Conservation (phyloP, 2,113 vertebrate species). For the Diphyllodes magnificus region DNA sequence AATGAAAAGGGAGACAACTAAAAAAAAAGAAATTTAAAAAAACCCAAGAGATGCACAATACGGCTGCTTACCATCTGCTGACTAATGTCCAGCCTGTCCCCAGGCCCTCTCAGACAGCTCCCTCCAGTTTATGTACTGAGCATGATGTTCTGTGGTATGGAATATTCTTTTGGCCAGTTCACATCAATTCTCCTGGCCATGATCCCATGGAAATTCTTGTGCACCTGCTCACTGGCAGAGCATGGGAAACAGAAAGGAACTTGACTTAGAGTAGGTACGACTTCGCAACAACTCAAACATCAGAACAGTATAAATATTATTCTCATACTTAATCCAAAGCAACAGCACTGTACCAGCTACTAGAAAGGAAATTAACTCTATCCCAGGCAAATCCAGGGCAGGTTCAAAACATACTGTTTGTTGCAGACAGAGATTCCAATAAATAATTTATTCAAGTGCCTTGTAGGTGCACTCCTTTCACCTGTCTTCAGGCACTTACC, state of each 20-base stretch:
- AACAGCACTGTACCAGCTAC: neutral
- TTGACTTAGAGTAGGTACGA: neutral
- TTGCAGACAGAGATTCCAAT: neutral
- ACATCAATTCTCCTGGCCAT: neutral
- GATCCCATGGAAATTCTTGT: neutral
- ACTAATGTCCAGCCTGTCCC: neutral
- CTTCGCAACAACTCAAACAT: neutral
- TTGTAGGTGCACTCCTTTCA: neutral
- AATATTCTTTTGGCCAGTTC: neutral
- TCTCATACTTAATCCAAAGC: neutral
- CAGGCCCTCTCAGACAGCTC: neutral
- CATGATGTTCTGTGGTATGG: neutral
- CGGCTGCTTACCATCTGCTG: neutral
- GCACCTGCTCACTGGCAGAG: neutral
- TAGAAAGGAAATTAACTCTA: neutral
- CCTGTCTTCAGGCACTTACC: neutral
- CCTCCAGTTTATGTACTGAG: too few species aligned
- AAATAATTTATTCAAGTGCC: neutral
- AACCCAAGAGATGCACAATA: neutral
- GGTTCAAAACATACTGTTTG: neutral
- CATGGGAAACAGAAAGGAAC: neutral
- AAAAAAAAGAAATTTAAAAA: neutral
- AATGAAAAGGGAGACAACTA: rapidly evolving
- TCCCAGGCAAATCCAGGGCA: neutral
- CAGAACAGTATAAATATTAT: neutral